Base-by-base conservation (phyloP, 1,140 invertebrate species). In the Nomia melanderi region DNA sequence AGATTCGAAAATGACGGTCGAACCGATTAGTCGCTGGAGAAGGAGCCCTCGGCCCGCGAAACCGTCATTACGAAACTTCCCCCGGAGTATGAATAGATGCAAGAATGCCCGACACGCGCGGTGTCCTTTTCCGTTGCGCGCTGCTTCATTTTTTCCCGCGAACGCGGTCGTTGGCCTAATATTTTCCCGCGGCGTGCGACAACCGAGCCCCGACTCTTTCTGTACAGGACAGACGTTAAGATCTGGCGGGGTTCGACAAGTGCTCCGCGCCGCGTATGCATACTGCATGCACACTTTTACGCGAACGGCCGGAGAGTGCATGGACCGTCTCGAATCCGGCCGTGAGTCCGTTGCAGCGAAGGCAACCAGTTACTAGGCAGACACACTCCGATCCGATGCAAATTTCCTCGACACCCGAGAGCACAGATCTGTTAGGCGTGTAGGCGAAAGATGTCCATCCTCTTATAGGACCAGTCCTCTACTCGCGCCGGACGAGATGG, bases 391-490 rank as follows among this genome's bases (percentile, higher is more conserved):
- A 78, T 71, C 67, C 64, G 54, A 86, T 86, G 85, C 78, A 86
- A 86, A 86, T 86, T 82, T 77, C 50, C 81, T 81, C 77, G 66
- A 86, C 77, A 82, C 75, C 77, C 77, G 66, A 77, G 69, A 65
- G 80, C 71, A 67, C 64, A 62, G 74, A 78, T 85, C 57, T 84
- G 82, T 65, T 78, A 78, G 74, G 50, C 77, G 78, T 81, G 87
- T 87, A 82, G 85, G 86, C 86, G 85, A 83, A 74, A 80, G 85
- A 87, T 79, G 87, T 86, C 86, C 86, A 87, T 87, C 85, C 81
- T 83, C 77, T 82, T 80, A 44, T 79, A 85, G 73, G 81, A 88
- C 83, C 79, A 83, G 85, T 87, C 72, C 63, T 65, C 41, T 27
- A 41, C 60, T 64, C 36, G 36, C 60, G 73, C 56, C 41, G 67